phyloP scores from a whole-genome alignment of 2,888 invertebrate species.

The Hydroisotoma schaefferi region DNA sequence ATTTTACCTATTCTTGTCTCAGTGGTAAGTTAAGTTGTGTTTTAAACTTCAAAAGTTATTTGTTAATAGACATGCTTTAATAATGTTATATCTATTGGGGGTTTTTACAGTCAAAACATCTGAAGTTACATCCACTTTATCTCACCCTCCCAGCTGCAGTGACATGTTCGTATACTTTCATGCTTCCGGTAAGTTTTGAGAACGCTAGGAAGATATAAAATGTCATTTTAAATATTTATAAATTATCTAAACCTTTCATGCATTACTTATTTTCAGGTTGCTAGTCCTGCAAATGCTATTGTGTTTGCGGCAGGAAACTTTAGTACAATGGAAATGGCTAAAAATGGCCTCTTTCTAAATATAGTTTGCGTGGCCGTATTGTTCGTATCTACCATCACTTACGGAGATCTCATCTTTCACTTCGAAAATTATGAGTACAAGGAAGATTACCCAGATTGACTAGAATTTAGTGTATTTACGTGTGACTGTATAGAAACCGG shows the following conservation, averaged over 20 bases:
- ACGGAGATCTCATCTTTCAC: constrained; percentile 40
- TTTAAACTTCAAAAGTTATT: not conserved
- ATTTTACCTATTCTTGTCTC: constrained; percentile 26
- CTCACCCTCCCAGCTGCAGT: constrained; percentile 84
- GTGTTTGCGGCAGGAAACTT: constrained; percentile 74
- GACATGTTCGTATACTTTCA: constrained; percentile 84
- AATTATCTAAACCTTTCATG: not conserved
- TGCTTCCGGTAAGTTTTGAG: constrained; percentile 36
- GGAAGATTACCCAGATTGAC: no score
- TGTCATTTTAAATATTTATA: not conserved
- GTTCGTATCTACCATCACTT: constrained; percentile 34
- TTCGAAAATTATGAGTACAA: constrained; percentile 35
- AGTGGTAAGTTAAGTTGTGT: constrained; percentile 18
- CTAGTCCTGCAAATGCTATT: constrained; percentile 90
- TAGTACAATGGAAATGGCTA: constrained; percentile 42
- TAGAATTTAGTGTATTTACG: no score
- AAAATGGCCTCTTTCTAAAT: constrained; percentile 42
- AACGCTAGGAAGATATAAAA: not conserved
- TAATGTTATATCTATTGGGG: no score
- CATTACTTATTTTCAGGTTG: constrained; percentile 74
- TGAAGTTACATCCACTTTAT: constrained; percentile 77
- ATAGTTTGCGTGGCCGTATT: constrained; percentile 38
- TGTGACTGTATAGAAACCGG: no score
- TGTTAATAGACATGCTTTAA: not conserved
- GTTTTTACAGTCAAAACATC: constrained; percentile 62